Conservation (phyloP, 2,113 vertebrate genomes). For the Chloropsis hardwickii region DNA sequence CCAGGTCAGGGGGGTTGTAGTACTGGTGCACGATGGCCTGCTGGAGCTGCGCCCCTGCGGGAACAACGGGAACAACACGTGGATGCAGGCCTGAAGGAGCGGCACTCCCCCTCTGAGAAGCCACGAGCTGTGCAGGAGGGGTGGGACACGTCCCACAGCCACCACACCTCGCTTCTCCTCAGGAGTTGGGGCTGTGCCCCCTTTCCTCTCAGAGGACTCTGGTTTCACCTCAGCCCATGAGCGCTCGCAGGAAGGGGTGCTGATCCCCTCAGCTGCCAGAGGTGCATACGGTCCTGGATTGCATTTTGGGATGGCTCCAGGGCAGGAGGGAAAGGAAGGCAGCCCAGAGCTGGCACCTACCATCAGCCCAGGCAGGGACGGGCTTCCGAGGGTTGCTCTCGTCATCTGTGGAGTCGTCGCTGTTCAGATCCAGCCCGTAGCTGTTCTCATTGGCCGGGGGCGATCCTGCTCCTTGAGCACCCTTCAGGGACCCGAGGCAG, state of each 20-base stretch:
- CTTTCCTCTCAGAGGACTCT: fast-evolving
- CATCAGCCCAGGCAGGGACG: conserved; percentile 88
- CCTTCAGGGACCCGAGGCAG: conserved; percentile 73
- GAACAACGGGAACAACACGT: fast-evolving
- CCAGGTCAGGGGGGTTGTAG: conserved; percentile 78
- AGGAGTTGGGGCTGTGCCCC: no score
- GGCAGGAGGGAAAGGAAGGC: neutral
- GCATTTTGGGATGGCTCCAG: fast-evolving
- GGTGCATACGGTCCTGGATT: fast-evolving
- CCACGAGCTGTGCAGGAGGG: neutral
- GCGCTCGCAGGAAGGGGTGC: fast-evolving
- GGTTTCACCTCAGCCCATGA: neutral
- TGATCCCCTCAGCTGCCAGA: no score
- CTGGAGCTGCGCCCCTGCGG: conserved; percentile 69
- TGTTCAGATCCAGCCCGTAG: conserved; percentile 95
- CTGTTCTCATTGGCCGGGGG: conserved; percentile 42
- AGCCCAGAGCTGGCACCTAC: conserved; percentile 49
- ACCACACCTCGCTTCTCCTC: fast-evolving
- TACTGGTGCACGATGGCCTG: conserved; percentile 85
- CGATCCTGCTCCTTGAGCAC: neutral
- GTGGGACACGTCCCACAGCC: neutral
- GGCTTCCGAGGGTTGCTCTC: conserved; percentile 90
- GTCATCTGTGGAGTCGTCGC: conserved; percentile 93
- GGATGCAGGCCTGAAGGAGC: no score
- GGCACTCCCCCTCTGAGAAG: neutral